Conservation (phyloP, 1,140 invertebrate genomes). For the Copidosoma floridanum region DNA sequence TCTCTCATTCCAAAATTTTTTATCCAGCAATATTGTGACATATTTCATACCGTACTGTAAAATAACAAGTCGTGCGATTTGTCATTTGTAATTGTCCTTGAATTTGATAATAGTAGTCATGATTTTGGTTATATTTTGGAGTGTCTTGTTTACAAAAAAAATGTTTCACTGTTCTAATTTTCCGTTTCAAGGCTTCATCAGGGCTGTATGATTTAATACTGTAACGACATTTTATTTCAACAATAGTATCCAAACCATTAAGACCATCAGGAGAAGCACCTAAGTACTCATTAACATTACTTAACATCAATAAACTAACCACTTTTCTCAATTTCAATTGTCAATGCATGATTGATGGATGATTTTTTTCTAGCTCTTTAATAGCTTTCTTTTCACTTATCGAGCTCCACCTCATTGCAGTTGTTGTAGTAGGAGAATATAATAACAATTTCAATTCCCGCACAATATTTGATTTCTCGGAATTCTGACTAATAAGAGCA, state of each 20-base stretch:
- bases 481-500: no score
- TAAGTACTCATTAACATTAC: no score
- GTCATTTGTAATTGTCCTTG: not conserved
- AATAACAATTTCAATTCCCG: no score
- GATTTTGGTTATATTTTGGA: not conserved
- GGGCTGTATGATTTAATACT: not conserved
- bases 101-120: conserved; percentile 4
- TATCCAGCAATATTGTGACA: not conserved
- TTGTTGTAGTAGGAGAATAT: no score
- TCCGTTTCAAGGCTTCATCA: not conserved
- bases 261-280: not conserved
- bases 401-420: no score
- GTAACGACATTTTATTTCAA: conserved; percentile 1
- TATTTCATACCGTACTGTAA: not conserved
- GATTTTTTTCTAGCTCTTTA: no score
- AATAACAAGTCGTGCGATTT: not conserved
- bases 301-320: no score
- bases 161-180: not conserved
- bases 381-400: no score
- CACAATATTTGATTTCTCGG: no score
- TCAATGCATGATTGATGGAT: no score
- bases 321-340: no score
- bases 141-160: not conserved
- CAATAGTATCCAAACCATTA: not conserved
- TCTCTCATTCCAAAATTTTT: not conserved